phyloP scores from a whole-genome alignment of 53 echinoderm and acorn worm species.

The Antedon mediterranea region DNA sequence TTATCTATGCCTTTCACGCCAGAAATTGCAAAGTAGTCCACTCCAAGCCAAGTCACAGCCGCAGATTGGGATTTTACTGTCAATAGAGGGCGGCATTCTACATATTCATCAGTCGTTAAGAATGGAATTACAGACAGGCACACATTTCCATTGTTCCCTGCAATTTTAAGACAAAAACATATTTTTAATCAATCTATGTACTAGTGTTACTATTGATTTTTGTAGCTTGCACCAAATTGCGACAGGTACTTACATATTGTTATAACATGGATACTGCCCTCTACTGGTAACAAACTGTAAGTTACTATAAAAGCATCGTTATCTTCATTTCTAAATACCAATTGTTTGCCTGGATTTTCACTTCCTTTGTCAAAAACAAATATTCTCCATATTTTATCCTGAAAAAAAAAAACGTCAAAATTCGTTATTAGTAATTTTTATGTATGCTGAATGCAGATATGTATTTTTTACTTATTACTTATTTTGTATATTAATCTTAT shows the following conservation, averaged over 20 bases:
- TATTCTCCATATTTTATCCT: neutral
- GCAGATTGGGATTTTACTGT: neutral
- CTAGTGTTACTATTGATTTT: too few species aligned
- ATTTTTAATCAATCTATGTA: too few species aligned
- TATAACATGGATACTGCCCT: neutral
- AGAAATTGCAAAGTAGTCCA: neutral
- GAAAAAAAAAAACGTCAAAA: neutral
- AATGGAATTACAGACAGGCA: neutral
- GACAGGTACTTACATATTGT: constrained; percentile 1
- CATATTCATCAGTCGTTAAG: neutral
- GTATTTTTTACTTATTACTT: too few species aligned
- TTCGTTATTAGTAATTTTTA: too few species aligned
- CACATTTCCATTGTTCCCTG: neutral
- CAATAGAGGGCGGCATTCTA: neutral
- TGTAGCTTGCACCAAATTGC: too few species aligned
- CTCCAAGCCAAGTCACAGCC: neutral
- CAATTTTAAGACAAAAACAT: neutral
- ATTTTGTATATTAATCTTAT: too few species aligned
- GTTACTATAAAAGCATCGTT: neutral
- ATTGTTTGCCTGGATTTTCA: neutral
- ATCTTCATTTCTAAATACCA: neutral
- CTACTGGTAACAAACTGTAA: neutral
- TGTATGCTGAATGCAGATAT: too few species aligned
- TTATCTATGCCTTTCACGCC: neutral
- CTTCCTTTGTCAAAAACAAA: neutral